Evolutionary conservation across 2,797 vertebrate species (phyloP), one percentile per base, ranked within the genome.

Genomic region (Poecilia gillii): DNA sequence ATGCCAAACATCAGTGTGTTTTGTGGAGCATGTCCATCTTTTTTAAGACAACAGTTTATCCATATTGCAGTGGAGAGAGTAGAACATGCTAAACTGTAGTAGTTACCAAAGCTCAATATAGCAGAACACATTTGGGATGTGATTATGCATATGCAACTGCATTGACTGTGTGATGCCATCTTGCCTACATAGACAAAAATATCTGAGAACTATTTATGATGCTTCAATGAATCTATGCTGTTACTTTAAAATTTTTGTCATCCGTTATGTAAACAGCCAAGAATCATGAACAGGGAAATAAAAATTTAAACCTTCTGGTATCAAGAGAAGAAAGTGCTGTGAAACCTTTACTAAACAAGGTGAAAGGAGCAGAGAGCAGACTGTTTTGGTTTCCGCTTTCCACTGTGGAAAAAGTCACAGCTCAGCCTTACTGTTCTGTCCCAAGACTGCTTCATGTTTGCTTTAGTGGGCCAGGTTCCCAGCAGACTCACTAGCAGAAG

Each of bases 401-500:
- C 55, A 23, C 14, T 39, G 9, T 12, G 49, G 28, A 68, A 39
- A 77, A 76, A 70, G 23, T 53, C 41, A 75, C 16, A 73, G 83
- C 75, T 81, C 82, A 81, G 74, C 80, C 73, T 81, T 83, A 79
- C 23, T 71, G 51, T 71, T 39, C 13, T 73, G 49, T 25, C 0
- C 28, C n/a, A 41, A 75, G 39, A 82, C 78, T 49, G 80, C 86
- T 74, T 6, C 7, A 46, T 84, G 75, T 85, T 80, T 51, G 84
- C 85, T 84, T 90, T 81, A 53, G 70, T 89, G 11, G 43, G 41
- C 9, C 11, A 14, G 31, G 49, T 72, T 55, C 55, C 20, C 82
- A 89, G 87, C 78, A 90, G 88, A 82, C 31, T 55, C 72, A 80
- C 55, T 76, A 20, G 28, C 18, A 23, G 18, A 45, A 57, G 41